Base-by-base conservation (phyloP, 2,113 vertebrate genomes). In the Labeo catla region DNA sequence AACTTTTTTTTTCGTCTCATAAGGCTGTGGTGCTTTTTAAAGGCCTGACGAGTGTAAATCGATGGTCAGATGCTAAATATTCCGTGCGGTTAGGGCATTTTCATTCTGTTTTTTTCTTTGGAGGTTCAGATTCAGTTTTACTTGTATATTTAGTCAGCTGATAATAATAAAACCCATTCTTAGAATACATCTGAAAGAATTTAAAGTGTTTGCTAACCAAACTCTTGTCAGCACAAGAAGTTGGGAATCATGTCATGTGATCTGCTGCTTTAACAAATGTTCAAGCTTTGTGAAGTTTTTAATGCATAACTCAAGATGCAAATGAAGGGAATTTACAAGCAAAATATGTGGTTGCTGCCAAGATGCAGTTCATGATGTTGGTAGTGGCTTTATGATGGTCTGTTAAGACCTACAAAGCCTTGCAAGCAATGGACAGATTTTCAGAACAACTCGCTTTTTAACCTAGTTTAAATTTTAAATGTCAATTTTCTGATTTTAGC, bases 11-110 rank as follows among this genome's bases (percentile, higher is more conserved):
- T 68, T 36, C 4, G 16, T 50, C 21, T 54, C 83, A 76, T 83
- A 66, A 77, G 79, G 76, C 23, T 79, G 45, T 49, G 77, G 47
- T 68, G 43, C 21, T 68, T 86, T 83, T 54, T 34, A 52, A 52
- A 72, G 79, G 78, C 28, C 54, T 59, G 73, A 52, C 63, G 47
- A n/a, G 43, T 76, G 84, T 36, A 76, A 82, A 84, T 84, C 73
- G 83, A 68, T 76, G 57, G 49, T 49, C 10, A 61, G 28, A 81
- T 39, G 78, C 19, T 11, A 63, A 45, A 23, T 78, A 43, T 66
- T 13, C 43, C 50, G 70, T 15, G 57, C 21, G 4, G 21, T 61
- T 61, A 1, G 1, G 21, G 12, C 34, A 39, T 80, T 88, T 68
- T 45, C 49, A 52, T 86, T 49, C 16, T 8, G 43, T 74, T 6